These are phyloP conservation scores for Pantherophis vulpinus DNA, from an alignment of 2,797 vertebrate species.

Conservation along the genomic window DNA sequence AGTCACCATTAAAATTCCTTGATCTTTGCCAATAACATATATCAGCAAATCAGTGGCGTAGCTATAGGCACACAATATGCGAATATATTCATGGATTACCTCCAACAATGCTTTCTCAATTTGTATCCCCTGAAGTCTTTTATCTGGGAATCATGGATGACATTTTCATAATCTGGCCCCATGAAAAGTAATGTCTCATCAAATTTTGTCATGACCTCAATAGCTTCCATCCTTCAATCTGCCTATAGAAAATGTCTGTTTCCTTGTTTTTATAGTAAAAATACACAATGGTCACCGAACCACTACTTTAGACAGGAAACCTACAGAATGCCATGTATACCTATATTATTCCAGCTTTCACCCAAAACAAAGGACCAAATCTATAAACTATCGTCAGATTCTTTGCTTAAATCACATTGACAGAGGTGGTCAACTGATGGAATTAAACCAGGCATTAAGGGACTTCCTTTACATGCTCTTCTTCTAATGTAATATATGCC, in stretches of 20 bases:
- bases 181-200: neutral
- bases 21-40: neutral
- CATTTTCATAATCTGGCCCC: neutral
- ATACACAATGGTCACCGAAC: neutral
- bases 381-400: neutral
- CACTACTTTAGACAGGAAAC: neutral
- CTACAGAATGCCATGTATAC: neutral
- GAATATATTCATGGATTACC: neutral
- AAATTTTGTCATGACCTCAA: neutral
- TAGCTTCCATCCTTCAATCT: neutral
- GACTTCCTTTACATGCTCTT: neutral
- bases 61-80: neutral
- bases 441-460: neutral
- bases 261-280: neutral
- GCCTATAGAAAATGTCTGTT: neutral
- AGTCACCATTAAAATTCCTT: neutral
- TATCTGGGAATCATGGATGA: neutral
- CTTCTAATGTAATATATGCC: neutral
- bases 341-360: neutral
- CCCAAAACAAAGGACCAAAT: neutral
- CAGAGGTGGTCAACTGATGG: neutral
- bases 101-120: neutral
- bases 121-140: neutral
- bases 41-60: neutral
- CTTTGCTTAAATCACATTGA: neutral